Evolutionary conservation across 2,113 vertebrate genomes (phyloP).

Genomic region (Chionomys nivalis): DNA sequence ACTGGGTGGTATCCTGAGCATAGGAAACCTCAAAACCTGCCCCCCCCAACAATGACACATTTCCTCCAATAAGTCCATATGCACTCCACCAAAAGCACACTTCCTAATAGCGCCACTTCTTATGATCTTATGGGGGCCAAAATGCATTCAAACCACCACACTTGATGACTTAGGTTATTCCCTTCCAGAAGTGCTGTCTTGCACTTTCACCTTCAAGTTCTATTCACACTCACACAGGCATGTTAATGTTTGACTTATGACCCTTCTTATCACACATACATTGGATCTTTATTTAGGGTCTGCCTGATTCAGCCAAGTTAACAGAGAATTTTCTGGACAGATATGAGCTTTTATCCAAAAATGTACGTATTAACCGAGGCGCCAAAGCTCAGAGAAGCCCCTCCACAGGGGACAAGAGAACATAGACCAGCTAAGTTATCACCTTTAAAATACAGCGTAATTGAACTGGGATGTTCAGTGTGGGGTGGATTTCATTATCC

Average conservation of each 20-base stretch:
- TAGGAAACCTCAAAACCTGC: too few relatives aligned
- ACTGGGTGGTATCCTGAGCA: too few relatives aligned
- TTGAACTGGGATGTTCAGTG: background rate
- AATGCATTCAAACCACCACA: too few relatives aligned
- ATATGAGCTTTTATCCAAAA: background rate
- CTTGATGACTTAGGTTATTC: constrained; percentile 3
- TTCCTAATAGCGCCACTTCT: too few relatives aligned
- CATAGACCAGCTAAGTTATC: background rate
- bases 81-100: too few relatives aligned
- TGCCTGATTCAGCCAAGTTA: background rate
- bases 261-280: background rate
- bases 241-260: constrained; percentile 32
- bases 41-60: too few relatives aligned
- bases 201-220: constrained; percentile 16
- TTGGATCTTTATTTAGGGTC: background rate
- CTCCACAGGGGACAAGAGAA: background rate
- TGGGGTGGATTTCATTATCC: background rate
- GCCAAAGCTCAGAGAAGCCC: background rate
- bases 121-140: too few relatives aligned
- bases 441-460: background rate
- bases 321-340: background rate
- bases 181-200: background rate
- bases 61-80: too few relatives aligned
- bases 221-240: constrained; percentile 27
- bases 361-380: background rate